Percentiles rank a stretch among this genome's conserved stretches.
phyloP scores from a whole-genome alignment of 2,113 vertebrate species.

The Tragelaphus imberbis region DNA sequence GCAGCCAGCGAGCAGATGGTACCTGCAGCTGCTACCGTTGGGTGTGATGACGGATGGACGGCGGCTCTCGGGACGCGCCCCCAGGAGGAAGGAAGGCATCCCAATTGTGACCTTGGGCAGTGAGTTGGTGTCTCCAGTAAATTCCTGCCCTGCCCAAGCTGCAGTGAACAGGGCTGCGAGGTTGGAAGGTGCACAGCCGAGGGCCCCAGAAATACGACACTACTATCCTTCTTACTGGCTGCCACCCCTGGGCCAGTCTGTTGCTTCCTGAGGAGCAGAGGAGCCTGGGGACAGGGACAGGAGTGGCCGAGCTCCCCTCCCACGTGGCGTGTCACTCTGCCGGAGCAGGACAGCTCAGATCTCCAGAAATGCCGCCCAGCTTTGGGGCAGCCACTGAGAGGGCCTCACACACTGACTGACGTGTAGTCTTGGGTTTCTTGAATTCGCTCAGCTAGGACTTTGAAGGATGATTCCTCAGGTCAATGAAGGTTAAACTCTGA shows the following conservation, averaged over 20 bases:
- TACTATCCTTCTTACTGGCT: not conserved
- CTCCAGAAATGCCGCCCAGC: not conserved
- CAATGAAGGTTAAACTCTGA: not conserved
- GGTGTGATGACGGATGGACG: accelerated
- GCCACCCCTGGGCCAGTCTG: not conserved
- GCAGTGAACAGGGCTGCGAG: accelerated
- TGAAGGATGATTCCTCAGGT: not conserved
- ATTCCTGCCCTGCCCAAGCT: not conserved
- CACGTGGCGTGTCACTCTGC: accelerated
- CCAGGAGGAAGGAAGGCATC: not conserved
- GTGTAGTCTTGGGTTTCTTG: not conserved
- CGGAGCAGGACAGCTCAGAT: not conserved
- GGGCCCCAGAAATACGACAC: not conserved
- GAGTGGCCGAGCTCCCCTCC: not conserved
- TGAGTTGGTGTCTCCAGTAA: not conserved
- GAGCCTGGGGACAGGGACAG: not conserved
- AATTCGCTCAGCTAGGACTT: not conserved
- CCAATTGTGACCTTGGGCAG: accelerated
- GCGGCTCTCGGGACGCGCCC: not conserved
- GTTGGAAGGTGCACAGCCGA: accelerated
- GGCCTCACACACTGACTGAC: accelerated
- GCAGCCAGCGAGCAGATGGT: not conserved
- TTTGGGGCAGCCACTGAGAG: accelerated
- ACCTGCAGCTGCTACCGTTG: accelerated
- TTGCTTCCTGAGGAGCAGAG: not conserved